Conservation (phyloP, 2,113 vertebrate genomes). For the Brachyhypopomus occidentalis region DNA sequence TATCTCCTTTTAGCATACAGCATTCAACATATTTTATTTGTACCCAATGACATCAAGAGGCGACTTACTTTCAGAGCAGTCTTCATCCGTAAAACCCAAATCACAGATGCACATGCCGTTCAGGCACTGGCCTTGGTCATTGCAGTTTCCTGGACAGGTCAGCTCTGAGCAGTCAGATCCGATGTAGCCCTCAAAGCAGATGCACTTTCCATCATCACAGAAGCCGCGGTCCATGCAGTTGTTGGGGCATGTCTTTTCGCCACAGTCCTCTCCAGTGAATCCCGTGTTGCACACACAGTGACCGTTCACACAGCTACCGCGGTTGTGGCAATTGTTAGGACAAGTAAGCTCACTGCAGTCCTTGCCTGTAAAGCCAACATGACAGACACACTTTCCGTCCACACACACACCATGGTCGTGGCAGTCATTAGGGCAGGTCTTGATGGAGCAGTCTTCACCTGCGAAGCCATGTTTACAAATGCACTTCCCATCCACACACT, state of each 20-base stretch:
- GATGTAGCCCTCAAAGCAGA: conserved; percentile 82
- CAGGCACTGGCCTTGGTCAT: conserved; percentile 77
- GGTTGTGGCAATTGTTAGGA: conserved; percentile 79
- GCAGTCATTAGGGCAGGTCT: conserved; percentile 85
- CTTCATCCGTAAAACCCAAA: conserved; percentile 82
- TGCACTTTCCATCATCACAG: conserved; percentile 82
- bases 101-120: conserved; percentile 83
- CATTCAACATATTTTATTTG: not conserved
- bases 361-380: conserved; percentile 76
- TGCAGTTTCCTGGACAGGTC: conserved; percentile 80
- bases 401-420: conserved; percentile 78
- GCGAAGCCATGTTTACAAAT: conserved; percentile 84
- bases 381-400: conserved; percentile 84
- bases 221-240: conserved; percentile 81
- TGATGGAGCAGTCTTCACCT: conserved; percentile 81
- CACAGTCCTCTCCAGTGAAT: conserved; percentile 82
- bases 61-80: conserved; percentile 81
- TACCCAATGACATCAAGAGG: not conserved
- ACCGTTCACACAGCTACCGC: conserved; percentile 83
- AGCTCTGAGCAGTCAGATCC: conserved; percentile 78
- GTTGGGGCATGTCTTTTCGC: conserved; percentile 80
- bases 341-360: conserved; percentile 84
- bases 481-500: conserved; percentile 80
- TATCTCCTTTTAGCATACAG: not conserved
- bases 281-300: conserved; percentile 82